Evolutionary conservation across 2,113 vertebrate species (phyloP).

Genomic region (Tamias sibiricus): DNA sequence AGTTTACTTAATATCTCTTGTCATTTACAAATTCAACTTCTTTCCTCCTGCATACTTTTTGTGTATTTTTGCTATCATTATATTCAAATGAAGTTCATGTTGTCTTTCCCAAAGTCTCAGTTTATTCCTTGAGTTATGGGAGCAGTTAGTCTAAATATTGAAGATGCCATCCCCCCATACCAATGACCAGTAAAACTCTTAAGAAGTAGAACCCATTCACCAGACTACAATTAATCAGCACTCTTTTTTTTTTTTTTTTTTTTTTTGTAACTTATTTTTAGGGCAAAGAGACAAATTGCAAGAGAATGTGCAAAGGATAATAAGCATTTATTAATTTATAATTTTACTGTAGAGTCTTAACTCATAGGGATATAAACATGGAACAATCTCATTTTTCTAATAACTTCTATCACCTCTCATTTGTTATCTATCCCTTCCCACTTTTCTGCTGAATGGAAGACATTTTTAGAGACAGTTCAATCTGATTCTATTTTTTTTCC

Average conservation of each 20-base stretch:
- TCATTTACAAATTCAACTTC: not conserved
- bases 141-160: not conserved
- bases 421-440: not conserved
- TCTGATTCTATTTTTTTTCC: not conserved
- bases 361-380: not conserved
- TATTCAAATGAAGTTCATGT: not conserved
- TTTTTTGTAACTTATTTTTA: slow-evolving; percentile 20
- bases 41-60: not conserved
- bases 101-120: not conserved
- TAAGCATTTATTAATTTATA: too few species aligned
- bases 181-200: slow-evolving; percentile 9
- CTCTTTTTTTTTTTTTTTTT: too few species aligned
- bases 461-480: not conserved
- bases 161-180: not conserved
- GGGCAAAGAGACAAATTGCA: slow-evolving; percentile 23
- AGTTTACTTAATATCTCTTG: not conserved
- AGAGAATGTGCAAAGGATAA: not conserved
- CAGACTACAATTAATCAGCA: not conserved
- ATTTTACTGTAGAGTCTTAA: not conserved
- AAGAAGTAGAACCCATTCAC: not conserved
- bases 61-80: not conserved
- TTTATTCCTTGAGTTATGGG: not conserved
- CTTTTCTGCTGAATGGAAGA: not conserved
- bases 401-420: not conserved
- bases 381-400: not conserved